Evolutionary conservation across 1,140 invertebrate species (phyloP).

Genomic region (Acromyrmex heyeri): DNA sequence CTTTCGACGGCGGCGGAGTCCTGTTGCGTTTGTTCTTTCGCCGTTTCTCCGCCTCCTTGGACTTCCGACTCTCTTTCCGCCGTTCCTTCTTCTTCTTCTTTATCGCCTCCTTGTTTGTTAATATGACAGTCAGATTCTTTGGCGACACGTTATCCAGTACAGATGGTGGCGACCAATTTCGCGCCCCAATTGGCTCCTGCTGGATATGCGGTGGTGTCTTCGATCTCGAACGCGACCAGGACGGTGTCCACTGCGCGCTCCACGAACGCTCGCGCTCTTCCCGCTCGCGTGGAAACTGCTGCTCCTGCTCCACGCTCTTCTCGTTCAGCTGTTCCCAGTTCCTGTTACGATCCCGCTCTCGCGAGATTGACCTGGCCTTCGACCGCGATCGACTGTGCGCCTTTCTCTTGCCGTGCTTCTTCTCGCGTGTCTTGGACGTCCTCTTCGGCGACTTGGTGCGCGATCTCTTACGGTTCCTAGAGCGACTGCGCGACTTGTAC

Average conservation of each 20-base stretch:
- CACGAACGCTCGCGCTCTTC: constrained; percentile 77
- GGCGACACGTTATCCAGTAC: constrained; percentile 79
- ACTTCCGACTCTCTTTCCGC: constrained; percentile 85
- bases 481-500: constrained; percentile 81
- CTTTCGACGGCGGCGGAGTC: constrained; percentile 91
- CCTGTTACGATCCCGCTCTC: constrained; percentile 76
- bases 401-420: constrained; percentile 81
- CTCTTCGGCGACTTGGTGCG: constrained; percentile 77
- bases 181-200: constrained; percentile 78
- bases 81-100: constrained; percentile 89
- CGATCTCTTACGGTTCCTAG: constrained; percentile 77
- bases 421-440: constrained; percentile 79
- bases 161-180: constrained; percentile 81
- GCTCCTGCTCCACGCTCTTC: constrained; percentile 77
- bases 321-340: constrained; percentile 82
- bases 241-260: constrained; percentile 85
- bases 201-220: constrained; percentile 83
- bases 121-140: constrained; percentile 87
- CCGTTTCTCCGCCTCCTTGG: constrained; percentile 85
- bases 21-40: constrained; percentile 87
- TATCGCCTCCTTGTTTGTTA: constrained; percentile 87
- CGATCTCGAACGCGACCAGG: constrained; percentile 86
- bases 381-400: constrained; percentile 80
- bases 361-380: constrained; percentile 78
- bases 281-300: constrained; percentile 71